Conservation (phyloP, 2,888 invertebrate species). For the Noctuana brunneofusca region DNA sequence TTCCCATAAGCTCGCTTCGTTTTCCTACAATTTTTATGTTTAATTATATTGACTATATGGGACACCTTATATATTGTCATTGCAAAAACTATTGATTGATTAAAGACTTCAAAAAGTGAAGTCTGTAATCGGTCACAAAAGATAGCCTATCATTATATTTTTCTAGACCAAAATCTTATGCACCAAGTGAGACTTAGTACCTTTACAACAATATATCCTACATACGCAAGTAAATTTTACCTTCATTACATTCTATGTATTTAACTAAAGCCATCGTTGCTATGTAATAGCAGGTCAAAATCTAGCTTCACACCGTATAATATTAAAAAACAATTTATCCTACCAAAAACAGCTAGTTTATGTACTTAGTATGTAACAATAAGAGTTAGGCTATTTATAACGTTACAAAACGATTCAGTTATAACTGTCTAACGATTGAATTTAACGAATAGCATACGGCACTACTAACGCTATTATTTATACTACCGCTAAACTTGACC, state of each 20-base stretch:
- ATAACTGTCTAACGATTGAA: background rate
- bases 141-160: slow-evolving; percentile 17
- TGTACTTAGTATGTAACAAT: background rate
- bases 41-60: background rate
- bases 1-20: background rate
- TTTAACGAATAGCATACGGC: background rate
- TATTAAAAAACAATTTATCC: background rate
- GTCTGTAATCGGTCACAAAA: too few species aligned
- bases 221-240: too few species aligned
- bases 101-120: too few species aligned
- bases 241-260: too few species aligned
- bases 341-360: background rate
- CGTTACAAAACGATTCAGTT: background rate
- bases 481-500: slow-evolving; percentile 55
- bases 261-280: background rate
- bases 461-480: background rate
- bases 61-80: background rate
- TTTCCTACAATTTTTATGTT: too few species aligned
- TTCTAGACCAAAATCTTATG: background rate
- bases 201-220: too few species aligned
- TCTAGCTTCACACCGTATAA: background rate
- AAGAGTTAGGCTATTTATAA: background rate
- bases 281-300: background rate
- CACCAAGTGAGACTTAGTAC: background rate
- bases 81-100: background rate